Evolutionary conservation across 2,888 invertebrate species (phyloP).

Genomic region (Zygothrica quintamaculata): DNA sequence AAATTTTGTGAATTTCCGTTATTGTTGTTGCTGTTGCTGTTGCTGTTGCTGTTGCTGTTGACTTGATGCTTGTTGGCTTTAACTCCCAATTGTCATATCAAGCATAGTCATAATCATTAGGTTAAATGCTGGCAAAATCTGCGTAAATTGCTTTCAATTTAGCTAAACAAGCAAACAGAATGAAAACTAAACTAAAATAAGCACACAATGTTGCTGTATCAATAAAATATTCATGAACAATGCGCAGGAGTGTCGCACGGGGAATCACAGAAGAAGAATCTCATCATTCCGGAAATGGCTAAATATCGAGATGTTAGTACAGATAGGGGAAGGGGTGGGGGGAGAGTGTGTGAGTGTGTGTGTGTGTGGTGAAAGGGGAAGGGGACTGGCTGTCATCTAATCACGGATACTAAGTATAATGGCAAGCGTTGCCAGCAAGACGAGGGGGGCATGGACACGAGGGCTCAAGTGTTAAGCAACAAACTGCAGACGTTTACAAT

Average conservation of each 20-base stretch:
- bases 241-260: constrained; percentile 45
- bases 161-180: constrained; percentile 38
- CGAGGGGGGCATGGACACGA: constrained; percentile 31
- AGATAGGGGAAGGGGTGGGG: too few relatives aligned
- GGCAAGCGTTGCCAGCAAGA: constrained; percentile 35
- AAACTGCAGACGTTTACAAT: constrained; percentile 74
- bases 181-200: constrained; percentile 44
- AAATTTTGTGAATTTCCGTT: background rate
- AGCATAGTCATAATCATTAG: constrained; percentile 38
- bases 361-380: background rate
- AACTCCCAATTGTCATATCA: constrained; percentile 5
- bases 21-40: background rate
- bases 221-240: constrained; percentile 76
- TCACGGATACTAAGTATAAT: constrained; percentile 76
- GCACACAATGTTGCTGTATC: constrained; percentile 49
- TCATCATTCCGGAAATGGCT: constrained; percentile 46
- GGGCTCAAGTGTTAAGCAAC: constrained; percentile 57
- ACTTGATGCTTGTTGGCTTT: too few relatives aligned
- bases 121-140: constrained; percentile 46
- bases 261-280: constrained; percentile 42
- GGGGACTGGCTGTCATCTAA: constrained; percentile 57
- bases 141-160: constrained; percentile 57
- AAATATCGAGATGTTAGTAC: too few relatives aligned
- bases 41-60: background rate
- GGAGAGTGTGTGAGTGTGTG: background rate